Base-by-base conservation (phyloP, 2,797 vertebrate species). In the Gobio occitaniae region DNA sequence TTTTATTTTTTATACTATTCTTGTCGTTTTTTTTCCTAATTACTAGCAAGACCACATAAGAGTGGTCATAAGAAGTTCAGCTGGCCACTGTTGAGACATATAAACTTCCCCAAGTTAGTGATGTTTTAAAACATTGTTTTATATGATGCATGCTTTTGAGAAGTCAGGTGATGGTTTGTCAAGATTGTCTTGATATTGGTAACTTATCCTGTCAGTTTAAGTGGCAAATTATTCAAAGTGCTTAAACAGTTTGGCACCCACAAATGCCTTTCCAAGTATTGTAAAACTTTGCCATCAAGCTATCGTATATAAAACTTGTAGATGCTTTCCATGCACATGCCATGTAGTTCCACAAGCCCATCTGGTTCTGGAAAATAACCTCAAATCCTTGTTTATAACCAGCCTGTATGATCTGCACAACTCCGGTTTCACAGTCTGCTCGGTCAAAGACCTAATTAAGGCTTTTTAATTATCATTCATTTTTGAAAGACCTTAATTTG, bases 401-500 rank as follows among this genome's bases (percentile, higher is more conserved):
- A 80, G 38, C 71, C 76, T 93, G 92, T 75, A 84, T 83, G 81
- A 87, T 90, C 91, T 76, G 8, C 65, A 32, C 7, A 41, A 61
- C 54, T 87, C 44, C 8, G 11, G 71, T 79, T 79, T 89, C 86
- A 77, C 87, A 87, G 90, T 90, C 85, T 81, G 88, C 83, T 91
- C 88, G 93, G 93, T 92, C 89, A 87, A 87, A 86, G 89, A 90
- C 88, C 90, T 93, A 92, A 93, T 95, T 95, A 93, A 93, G 90
- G 89, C 86, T 89, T 91, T 92, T 93, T 94, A 92, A 95, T 94
- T 93, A 93, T 93, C 92, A 94, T 94, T 94, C 89, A 83, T 92
- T 94, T 94, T 87, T 93, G 84, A 93, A 93, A 92, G 90, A 91
- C 91, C 89, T 87, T 91, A 87, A 93, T 93, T 93, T 94, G 86